Percentiles rank a stretch among this genome's conserved stretches.
These are phyloP conservation scores for Pseudochirops cupreus DNA, from an alignment of 2,797 vertebrate species.

Conservation along the genomic window DNA sequence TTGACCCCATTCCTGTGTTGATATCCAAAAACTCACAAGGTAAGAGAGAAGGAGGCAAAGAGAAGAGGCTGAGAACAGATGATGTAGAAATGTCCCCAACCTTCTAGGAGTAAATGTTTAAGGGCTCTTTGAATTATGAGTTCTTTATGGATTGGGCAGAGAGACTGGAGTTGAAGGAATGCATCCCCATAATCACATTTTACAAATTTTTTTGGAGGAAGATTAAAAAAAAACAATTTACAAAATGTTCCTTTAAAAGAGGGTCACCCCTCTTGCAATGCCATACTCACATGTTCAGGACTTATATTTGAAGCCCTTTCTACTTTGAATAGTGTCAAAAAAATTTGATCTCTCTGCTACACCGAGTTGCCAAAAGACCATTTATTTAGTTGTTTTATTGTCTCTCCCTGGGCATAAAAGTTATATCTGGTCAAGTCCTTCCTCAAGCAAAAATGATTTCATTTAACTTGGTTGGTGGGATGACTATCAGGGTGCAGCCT, in stretches of 20 bases:
- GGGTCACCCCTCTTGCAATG: conserved; percentile 35
- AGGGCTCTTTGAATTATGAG: conserved; percentile 1
- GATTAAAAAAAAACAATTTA: conserved; percentile 26
- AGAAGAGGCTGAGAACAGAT: conserved; percentile 53
- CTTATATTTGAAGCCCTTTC: conserved; percentile 22
- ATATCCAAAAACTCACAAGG: conserved; percentile 99
- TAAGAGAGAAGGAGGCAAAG: conserved; percentile 88
- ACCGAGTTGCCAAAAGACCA: conserved; percentile 10
- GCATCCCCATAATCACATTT: conserved; percentile 9
- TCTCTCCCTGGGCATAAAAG: conserved; percentile 32
- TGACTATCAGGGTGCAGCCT: conserved; percentile 49
- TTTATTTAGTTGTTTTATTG: conserved; percentile 54
- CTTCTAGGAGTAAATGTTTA: not conserved
- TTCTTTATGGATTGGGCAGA: not conserved
- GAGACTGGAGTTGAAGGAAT: conserved; percentile 41
- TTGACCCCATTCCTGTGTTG: conserved; percentile 99
- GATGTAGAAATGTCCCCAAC: conserved; percentile 39
- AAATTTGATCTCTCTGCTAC: conserved; percentile 43
- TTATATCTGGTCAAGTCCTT: conserved; percentile 45
- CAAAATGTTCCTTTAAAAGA: conserved; percentile 59
- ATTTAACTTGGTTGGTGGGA: conserved; percentile 42
- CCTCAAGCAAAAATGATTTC: conserved; percentile 49
- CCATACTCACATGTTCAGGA: conserved; percentile 43
- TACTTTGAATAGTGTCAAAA: conserved; percentile 49
- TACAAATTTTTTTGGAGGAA: conserved; percentile 42